Percentiles rank a stretch among this genome's conserved stretches.
Evolutionary conservation across 2,113 vertebrate species (phyloP).

Genomic region (Geococcyx californianus): DNA sequence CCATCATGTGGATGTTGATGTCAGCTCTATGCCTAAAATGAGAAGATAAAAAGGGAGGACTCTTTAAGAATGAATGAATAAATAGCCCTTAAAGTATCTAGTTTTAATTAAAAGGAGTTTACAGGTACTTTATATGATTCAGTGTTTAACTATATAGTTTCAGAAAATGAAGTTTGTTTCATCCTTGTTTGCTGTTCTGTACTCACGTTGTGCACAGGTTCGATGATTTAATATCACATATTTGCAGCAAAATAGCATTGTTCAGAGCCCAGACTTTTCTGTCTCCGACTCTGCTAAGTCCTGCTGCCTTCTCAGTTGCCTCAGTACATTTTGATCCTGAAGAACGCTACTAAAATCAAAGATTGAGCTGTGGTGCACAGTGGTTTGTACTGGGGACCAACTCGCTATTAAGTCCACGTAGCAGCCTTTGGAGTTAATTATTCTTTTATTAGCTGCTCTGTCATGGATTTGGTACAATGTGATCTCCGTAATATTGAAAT

Average conservation of each 20-base stretch:
- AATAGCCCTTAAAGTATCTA: background rate
- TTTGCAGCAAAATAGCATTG: background rate
- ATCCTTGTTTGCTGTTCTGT: background rate
- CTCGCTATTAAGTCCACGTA: background rate
- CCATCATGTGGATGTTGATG: constrained; percentile 25
- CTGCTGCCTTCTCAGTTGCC: background rate
- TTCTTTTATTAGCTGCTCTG: background rate
- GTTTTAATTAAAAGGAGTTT: background rate
- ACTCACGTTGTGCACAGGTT: background rate
- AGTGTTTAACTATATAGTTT: background rate
- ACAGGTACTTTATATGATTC: background rate
- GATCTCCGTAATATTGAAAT: background rate
- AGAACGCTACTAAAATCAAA: background rate
- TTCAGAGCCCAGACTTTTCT: background rate
- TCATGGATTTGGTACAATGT: background rate
- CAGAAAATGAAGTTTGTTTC: background rate
- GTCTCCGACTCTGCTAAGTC: background rate
- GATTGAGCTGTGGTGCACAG: background rate
- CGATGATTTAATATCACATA: background rate
- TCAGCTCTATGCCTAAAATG: constrained; percentile 21
- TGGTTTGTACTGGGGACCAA: background rate
- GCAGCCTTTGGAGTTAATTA: background rate
- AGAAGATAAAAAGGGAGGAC: background rate
- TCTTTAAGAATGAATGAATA: constrained; percentile 7
- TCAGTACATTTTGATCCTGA: background rate